Evolutionary conservation across 2,888 invertebrate species (phyloP).

Genomic region (Hemistola chrysoprasaria): DNA sequence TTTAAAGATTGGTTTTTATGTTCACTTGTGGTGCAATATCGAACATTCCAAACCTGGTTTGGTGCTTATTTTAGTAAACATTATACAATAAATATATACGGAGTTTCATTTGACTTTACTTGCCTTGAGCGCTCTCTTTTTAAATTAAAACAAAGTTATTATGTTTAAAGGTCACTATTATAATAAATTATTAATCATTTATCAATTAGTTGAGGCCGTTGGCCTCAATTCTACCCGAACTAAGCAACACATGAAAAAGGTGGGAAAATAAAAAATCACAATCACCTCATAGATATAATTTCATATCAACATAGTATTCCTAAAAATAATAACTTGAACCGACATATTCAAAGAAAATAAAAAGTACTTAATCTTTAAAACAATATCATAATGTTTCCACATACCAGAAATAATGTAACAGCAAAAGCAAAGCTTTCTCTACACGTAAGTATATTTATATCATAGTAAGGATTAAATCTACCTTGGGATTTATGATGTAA

Average conservation of each 20-base stretch:
- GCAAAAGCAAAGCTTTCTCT: slow-evolving; percentile 50
- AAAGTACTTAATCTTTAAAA: slow-evolving; percentile 47
- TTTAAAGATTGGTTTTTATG: slow-evolving; percentile 60
- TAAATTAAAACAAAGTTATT: slow-evolving; percentile 27
- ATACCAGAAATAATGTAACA: slow-evolving; percentile 27
- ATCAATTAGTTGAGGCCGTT: too few species aligned
- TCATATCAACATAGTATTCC: too few species aligned
- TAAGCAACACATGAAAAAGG: too few species aligned
- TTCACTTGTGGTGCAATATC: slow-evolving; percentile 76
- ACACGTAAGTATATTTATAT: slow-evolving; percentile 57
- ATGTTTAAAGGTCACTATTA: slow-evolving; percentile 77
- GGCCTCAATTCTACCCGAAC: too few species aligned
- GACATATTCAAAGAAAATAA: too few species aligned
- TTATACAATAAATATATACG: slow-evolving; percentile 61
- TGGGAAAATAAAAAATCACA: too few species aligned
- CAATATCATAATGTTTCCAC: slow-evolving; percentile 12
- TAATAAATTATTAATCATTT: slow-evolving; percentile 26
- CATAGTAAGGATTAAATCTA: slow-evolving; percentile 41
- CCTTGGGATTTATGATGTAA: slow-evolving; percentile 52
- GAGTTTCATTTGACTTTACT: slow-evolving; percentile 66
- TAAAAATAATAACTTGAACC: too few species aligned
- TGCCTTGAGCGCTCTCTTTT: slow-evolving; percentile 56
- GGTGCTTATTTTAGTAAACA: slow-evolving; percentile 76
- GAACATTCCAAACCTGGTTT: slow-evolving; percentile 81
- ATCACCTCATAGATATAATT: too few species aligned